Conservation (phyloP, 2,113 vertebrate species). For the Mystacornis crossleyi region DNA sequence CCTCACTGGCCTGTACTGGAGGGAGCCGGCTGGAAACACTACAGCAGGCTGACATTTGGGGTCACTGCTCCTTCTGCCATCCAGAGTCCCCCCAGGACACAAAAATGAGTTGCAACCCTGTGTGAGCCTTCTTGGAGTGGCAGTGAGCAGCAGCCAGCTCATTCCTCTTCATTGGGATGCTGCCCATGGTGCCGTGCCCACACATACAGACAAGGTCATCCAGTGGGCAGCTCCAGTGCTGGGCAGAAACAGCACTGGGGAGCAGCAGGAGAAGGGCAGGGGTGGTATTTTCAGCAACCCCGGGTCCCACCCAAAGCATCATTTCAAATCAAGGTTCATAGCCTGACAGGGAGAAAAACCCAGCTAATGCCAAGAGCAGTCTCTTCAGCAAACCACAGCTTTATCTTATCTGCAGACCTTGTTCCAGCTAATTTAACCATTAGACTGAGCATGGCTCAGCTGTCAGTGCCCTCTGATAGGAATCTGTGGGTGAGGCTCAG, state of each 20-base stretch:
- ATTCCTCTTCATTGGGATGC: background rate
- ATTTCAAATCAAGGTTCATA: background rate
- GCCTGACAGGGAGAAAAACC: background rate
- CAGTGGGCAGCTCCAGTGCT: background rate
- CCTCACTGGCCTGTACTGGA: accelerated
- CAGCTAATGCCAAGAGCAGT: background rate
- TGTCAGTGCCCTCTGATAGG: background rate
- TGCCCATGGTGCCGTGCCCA: accelerated
- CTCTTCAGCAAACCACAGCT: background rate
- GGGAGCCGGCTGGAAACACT: background rate
- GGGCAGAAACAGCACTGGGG: background rate
- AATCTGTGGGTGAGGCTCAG: slow-evolving; percentile 10
- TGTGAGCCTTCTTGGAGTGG: background rate
- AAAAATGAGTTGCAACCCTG: accelerated
- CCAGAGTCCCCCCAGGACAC: background rate
- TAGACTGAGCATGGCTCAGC: background rate
- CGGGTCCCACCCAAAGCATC: background rate
- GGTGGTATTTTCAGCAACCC: background rate
- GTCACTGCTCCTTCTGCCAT: background rate
- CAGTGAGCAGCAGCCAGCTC: background rate
- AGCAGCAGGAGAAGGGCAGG: background rate
- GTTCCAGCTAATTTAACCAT: slow-evolving; percentile 18
- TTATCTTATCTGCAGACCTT: slow-evolving; percentile 53
- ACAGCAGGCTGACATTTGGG: accelerated
- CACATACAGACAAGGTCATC: background rate